phyloP scores from a whole-genome alignment of 1,140 invertebrate genomes.

The Cotesia typhae region DNA sequence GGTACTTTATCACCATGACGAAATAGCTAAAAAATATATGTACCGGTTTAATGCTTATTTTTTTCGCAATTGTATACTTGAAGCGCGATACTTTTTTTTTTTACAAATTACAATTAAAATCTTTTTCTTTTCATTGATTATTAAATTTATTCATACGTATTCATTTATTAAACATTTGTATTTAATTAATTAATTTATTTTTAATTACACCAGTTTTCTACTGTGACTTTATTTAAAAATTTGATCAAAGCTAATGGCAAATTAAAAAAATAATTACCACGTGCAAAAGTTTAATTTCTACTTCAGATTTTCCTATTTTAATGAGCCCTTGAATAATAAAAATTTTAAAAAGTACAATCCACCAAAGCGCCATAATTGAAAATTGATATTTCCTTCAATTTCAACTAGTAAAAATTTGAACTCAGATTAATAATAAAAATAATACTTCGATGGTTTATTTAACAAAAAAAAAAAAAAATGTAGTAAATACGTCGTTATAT shows the following conservation, averaged over 20 bases:
- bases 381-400: background rate
- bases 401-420: background rate
- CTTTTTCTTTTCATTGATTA: no score
- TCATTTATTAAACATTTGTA: no score
- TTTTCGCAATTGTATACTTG: background rate
- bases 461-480: background rate
- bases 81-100: conserved; percentile 18
- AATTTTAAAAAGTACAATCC: background rate
- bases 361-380: background rate
- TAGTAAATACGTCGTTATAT: conserved; percentile 4
- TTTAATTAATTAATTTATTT: no score
- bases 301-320: conserved; percentile 38
- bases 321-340: conserved; percentile 22
- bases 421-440: no score
- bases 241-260: background rate
- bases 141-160: no score
- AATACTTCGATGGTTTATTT: no score
- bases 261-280: conserved; percentile 49
- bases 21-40: conserved; percentile 54
- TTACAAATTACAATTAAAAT: no score
- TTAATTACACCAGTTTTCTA: no score
- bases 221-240: no score
- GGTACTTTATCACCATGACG: conserved; percentile 64
- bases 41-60: no score
- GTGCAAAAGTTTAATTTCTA: conserved; percentile 54